Evolutionary conservation across 2,797 vertebrate species (phyloP).

Genomic region (Karalla daura): DNA sequence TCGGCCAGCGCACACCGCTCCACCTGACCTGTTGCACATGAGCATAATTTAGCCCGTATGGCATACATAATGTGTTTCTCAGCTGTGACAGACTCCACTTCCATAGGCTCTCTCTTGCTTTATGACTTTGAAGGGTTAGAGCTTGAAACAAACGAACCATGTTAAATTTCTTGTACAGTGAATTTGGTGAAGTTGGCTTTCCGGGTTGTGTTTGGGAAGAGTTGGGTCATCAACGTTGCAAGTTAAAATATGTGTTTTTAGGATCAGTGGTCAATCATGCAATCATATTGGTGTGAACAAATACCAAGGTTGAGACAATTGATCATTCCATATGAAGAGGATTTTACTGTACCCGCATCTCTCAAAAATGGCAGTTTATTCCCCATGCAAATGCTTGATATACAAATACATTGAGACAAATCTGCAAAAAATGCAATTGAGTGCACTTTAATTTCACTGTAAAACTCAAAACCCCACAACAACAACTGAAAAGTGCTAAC

Average conservation of each 20-base stretch:
- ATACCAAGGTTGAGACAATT: neutral
- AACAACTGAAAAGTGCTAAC: constrained; percentile 7
- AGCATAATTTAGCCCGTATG: constrained; percentile 53
- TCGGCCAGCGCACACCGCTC: constrained; percentile 49
- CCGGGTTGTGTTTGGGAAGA: constrained; percentile 1
- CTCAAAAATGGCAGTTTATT: neutral
- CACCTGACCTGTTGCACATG: constrained; percentile 63
- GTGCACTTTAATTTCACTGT: neutral
- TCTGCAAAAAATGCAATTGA: neutral
- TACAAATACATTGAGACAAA: neutral
- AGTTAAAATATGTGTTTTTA: constrained; percentile 2
- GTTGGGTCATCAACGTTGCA: neutral
- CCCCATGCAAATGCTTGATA: neutral
- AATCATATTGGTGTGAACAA: constrained; percentile 22
- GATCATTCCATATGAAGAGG: neutral
- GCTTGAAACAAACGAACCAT: neutral
- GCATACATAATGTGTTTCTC: constrained; percentile 43
- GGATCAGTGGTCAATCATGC: neutral
- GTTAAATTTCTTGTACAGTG: constrained; percentile 23
- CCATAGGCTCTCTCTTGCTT: constrained; percentile 4
- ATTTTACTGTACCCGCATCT: neutral
- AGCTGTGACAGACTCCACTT: constrained; percentile 3
- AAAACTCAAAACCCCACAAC: neutral
- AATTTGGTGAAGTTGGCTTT: constrained; percentile 16
- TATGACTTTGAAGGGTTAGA: constrained; percentile 15